Evolutionary conservation across 64 coral and sea anemone species (phyloP), one percentile per base, ranked within the genome.

Genomic region (Pocillopora verrucosa): DNA sequence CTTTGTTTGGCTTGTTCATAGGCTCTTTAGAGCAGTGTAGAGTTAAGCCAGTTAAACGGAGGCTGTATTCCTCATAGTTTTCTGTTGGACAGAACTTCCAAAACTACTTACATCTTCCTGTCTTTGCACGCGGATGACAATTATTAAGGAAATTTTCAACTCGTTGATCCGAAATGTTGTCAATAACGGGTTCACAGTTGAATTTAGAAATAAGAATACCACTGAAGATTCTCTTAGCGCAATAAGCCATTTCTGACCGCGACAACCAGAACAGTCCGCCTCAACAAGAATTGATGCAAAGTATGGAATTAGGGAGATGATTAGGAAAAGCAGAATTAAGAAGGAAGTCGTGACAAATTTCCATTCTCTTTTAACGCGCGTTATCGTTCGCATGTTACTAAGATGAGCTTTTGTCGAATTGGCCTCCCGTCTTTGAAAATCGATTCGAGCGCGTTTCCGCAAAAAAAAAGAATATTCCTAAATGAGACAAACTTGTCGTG

Each of bases 271-370:
- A 30, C 82, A 85, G n/a, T 72, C n/a, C 16, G 63, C 37, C 56
- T 41, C 63, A 25, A 56, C 10, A 72, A 70, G 20, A 13, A 72
- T 72, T 11, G 64, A 20, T 13, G 22, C 37, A 85, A 85, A 85
- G 70, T 85, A 85, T 13, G 82, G 82, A 19, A 85, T 56, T 1
- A 85, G 64, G 9, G 82, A 85, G n/a, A 85, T 10, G 57, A 72
- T 26, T 1, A 85, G 82, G 56, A 83, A 68, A 26, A 83, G 34
- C 5, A 83, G 45, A 67, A 69, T 83, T 1, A 83, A 17, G 17
- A 83, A 83, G 19, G 80, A 83, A 17, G 80, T 83, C n/a, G 61
- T 56, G 2, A 63, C 34, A 51, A 83, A 22, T 51, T 83, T 83
- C 22, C 61, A 19, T 22, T 83, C 80, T 11, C 45, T 83, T 45